Percentiles rank a stretch among this genome's conserved stretches.
These are phyloP conservation scores for Eutrigla gurnardus DNA, from an alignment of 2,797 vertebrate species.

Conservation along the genomic window DNA sequence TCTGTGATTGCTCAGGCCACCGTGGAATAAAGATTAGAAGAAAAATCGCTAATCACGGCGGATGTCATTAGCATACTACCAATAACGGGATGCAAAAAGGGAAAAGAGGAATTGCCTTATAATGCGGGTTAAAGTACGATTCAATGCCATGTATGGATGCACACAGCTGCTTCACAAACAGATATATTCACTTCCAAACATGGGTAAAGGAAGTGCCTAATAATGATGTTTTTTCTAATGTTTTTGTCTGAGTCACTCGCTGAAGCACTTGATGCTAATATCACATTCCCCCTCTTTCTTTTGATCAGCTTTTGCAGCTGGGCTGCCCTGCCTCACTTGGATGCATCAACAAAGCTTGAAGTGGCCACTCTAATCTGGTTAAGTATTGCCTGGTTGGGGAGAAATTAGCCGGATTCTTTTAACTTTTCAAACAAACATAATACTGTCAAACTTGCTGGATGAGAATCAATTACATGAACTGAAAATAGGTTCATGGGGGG, in stretches of 20 bases:
- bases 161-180: constrained; percentile 87
- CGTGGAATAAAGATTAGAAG: constrained; percentile 94
- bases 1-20: constrained; percentile 94
- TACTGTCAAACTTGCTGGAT: constrained; percentile 81
- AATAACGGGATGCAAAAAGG: constrained; percentile 90
- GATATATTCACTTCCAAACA: constrained; percentile 83
- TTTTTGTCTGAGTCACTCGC: constrained; percentile 82
- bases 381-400: constrained; percentile 82
- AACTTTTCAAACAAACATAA: constrained; percentile 87
- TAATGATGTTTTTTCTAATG: constrained; percentile 81
- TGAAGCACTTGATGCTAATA: constrained; percentile 84
- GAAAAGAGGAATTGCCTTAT: constrained; percentile 87
- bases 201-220: constrained; percentile 84
- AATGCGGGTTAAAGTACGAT: constrained; percentile 87
- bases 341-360: constrained; percentile 85
- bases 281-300: constrained; percentile 83
- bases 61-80: constrained; percentile 97
- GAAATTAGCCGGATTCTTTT: constrained; percentile 84
- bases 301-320: constrained; percentile 86
- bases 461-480: constrained; percentile 79
- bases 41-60: constrained; percentile 94
- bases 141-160: constrained; percentile 85
- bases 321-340: constrained; percentile 82
- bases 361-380: constrained; percentile 84
- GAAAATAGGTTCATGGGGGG: constrained; percentile 69